Conservation (phyloP, 2,888 invertebrate genomes). For the Rhamphomyia laevipes region DNA sequence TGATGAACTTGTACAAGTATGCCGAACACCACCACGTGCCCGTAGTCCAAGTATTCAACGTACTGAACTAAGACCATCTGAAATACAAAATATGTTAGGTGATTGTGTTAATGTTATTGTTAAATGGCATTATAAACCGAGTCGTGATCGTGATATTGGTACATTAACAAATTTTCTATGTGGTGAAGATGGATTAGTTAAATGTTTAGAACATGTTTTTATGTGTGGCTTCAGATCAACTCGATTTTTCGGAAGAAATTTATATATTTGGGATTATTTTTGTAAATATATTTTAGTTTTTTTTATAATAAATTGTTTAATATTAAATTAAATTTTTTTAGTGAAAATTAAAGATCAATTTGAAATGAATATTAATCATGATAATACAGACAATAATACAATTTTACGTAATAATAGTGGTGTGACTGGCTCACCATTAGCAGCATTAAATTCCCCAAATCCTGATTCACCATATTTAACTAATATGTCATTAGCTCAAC, state of each 20-base stretch:
- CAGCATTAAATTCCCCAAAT: constrained; percentile 20
- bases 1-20: constrained; percentile 47
- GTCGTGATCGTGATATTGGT: constrained; percentile 66
- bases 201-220: constrained; percentile 88
- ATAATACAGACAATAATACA: constrained; percentile 5
- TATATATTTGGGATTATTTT: constrained; percentile 97
- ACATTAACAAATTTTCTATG: constrained; percentile 85
- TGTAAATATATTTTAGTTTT: constrained; percentile 62
- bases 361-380: constrained; percentile 46
- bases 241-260: constrained; percentile 82
- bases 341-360: constrained; percentile 59
- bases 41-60: constrained; percentile 55
- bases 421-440: background rate
- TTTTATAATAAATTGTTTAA: background rate
- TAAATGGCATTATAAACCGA: constrained; percentile 89
- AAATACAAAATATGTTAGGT: constrained; percentile 42
- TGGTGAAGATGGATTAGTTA: constrained; percentile 89
- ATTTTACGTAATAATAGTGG: background rate
- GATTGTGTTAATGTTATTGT: constrained; percentile 96
- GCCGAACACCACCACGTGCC: constrained; percentile 55
- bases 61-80: constrained; percentile 47
- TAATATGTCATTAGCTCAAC: constrained; percentile 28
- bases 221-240: constrained; percentile 91
- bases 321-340: constrained; percentile 11
- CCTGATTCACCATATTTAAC: constrained; percentile 24